phyloP scores from a whole-genome alignment of 2,113 vertebrate species.

The Symphodus melops region DNA sequence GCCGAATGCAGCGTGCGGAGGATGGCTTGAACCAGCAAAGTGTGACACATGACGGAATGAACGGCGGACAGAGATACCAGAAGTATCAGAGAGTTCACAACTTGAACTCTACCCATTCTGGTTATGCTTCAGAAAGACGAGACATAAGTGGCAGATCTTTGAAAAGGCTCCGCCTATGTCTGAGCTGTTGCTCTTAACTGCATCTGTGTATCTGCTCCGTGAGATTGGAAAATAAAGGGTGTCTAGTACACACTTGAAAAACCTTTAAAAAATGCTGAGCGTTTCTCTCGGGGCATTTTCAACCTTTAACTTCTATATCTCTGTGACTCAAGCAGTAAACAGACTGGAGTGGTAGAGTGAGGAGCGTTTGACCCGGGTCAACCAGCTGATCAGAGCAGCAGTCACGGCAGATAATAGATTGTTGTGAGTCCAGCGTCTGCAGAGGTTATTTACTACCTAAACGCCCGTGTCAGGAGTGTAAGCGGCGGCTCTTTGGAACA shows the following conservation, averaged over 20 bases:
- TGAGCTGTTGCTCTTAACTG: neutral
- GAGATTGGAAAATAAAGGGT: neutral
- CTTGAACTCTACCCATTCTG: too few relatives aligned
- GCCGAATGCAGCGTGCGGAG: too few relatives aligned
- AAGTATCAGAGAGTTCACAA: too few relatives aligned
- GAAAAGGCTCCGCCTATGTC: neutral
- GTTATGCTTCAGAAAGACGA: too few relatives aligned
- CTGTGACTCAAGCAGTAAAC: neutral
- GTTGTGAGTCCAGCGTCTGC: constrained; percentile 35
- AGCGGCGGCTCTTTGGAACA: constrained; percentile 20
- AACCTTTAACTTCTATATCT: constrained; percentile 1
- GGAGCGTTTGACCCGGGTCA: constrained; percentile 27
- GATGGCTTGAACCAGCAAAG: too few relatives aligned
- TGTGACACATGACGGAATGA: too few relatives aligned
- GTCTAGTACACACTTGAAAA: constrained; percentile 1
- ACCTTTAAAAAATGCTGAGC: fast-evolving
- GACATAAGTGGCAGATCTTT: too few relatives aligned
- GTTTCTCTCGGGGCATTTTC: neutral
- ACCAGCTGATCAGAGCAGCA: constrained; percentile 24
- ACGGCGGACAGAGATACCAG: too few relatives aligned
- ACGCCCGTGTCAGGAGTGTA: constrained; percentile 9
- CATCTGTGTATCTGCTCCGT: neutral
- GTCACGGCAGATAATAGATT: constrained; percentile 42
- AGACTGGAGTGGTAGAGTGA: constrained; percentile 18
- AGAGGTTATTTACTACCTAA: constrained; percentile 46